Conservation (phyloP, 30 jellyfish, hydroid and myxozoan genomes). For the Aurelia aurita complex sp. Pacific region DNA sequence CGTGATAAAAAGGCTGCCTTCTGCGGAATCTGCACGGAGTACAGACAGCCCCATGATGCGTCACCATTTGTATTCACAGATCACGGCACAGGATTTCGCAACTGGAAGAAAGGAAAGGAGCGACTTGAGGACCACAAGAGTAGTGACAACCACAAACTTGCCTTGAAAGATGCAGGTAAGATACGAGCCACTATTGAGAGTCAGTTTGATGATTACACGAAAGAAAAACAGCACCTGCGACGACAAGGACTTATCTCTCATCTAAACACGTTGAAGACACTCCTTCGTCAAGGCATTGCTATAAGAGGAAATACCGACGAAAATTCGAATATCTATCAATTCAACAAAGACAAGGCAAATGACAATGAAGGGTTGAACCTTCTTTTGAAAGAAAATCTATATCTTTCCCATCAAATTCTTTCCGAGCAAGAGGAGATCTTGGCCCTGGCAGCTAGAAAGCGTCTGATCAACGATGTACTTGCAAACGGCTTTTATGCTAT, state of each 20-base stretch:
- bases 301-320: conserved; percentile 20
- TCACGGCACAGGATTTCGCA: conserved; percentile 43
- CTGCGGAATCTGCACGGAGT: conserved; percentile 47
- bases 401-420: background rate
- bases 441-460: conserved; percentile 10
- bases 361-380: background rate
- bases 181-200: conserved; percentile 28
- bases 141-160: background rate
- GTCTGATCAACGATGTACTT: background rate
- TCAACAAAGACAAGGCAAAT: conserved; percentile 9
- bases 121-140: conserved; percentile 32
- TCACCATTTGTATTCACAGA: conserved; percentile 40
- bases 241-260: conserved; percentile 37
- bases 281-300: conserved; percentile 54
- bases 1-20: background rate
- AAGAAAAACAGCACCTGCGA: conserved; percentile 52
- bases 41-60: conserved; percentile 36
- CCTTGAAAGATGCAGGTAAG: conserved; percentile 38
- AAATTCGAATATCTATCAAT: conserved; percentile 28
- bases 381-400: too few relatives aligned
- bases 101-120: conserved; percentile 55
- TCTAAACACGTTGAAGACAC: conserved; percentile 42
- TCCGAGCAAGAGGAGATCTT: conserved; percentile 1
- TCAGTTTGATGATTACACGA: conserved; percentile 37
- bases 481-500: conserved; percentile 37